Evolutionary conservation across 2,888 invertebrate species (phyloP).

Genomic region (Dasysyrphus albostriatus): DNA sequence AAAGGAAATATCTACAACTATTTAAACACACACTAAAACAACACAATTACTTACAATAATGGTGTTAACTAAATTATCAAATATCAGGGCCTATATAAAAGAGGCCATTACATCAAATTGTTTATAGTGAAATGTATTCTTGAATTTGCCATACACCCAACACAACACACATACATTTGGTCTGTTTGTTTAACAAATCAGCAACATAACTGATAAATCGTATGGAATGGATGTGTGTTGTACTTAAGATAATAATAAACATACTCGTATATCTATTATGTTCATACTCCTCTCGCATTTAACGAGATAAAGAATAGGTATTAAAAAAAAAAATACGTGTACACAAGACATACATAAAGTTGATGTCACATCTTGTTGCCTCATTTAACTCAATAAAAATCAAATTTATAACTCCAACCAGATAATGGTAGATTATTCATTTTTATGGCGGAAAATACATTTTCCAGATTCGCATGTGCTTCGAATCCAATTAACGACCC

Average conservation of each 20-base stretch:
- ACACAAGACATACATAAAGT: background rate
- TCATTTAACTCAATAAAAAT: constrained; percentile 40
- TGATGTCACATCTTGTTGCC: constrained; percentile 33
- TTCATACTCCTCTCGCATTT: background rate
- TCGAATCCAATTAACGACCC: constrained; percentile 61
- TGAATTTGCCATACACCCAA: background rate
- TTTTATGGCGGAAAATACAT: constrained; percentile 54
- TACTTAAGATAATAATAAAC: constrained; percentile 28
- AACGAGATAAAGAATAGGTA: constrained; percentile 4
- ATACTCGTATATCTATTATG: too few relatives aligned
- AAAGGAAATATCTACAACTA: background rate
- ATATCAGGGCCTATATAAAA: constrained; percentile 11
- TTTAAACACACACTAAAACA: constrained; percentile 2
- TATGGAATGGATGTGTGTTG: background rate
- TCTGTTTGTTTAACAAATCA: constrained; percentile 47
- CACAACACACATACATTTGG: background rate
- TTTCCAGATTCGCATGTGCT: constrained; percentile 44
- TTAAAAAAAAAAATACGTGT: constrained; percentile 3
- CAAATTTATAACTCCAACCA: constrained; percentile 32
- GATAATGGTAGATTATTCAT: constrained; percentile 62
- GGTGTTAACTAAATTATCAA: constrained; percentile 57
- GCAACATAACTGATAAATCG: constrained; percentile 19
- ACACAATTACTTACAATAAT: constrained; percentile 44
- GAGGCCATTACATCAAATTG: constrained; percentile 34
- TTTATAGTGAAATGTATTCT: background rate